Evolutionary conservation across 2,888 invertebrate genomes (phyloP).

Genomic region (Scaptomyza parva): DNA sequence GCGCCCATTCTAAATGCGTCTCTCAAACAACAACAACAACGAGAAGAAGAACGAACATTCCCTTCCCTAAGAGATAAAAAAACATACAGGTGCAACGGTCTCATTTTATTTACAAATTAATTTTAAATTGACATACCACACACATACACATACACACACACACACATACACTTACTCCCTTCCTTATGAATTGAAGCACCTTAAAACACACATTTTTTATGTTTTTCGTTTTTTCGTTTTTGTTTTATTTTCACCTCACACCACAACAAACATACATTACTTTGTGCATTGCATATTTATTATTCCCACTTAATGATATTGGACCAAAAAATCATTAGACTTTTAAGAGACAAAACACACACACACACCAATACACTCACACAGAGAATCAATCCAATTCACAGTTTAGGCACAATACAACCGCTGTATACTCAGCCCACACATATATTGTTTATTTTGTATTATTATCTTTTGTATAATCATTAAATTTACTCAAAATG

Average conservation of each 20-base stretch:
- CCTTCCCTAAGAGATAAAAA: conserved; percentile 14
- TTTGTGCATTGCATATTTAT: conserved; percentile 67
- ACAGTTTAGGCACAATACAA: conserved; percentile 25
- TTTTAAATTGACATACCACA: conserved; percentile 82
- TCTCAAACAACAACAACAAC: not conserved
- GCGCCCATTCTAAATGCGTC: conserved; percentile 83
- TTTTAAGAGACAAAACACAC: conserved; percentile 10
- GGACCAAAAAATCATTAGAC: conserved; percentile 1
- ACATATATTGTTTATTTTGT: conserved; percentile 72
- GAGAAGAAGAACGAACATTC: no score
- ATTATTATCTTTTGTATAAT: conserved; percentile 63
- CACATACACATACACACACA: conserved; percentile 31
- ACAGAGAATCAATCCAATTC: conserved; percentile 6
- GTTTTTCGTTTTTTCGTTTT: conserved; percentile 25
- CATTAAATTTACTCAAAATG: conserved; percentile 62
- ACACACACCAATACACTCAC: not conserved
- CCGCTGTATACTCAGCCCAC: conserved; percentile 72
- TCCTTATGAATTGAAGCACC: conserved; percentile 53
- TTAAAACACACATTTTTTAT: conserved; percentile 15
- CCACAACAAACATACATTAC: conserved; percentile 10
- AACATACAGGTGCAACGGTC: conserved; percentile 77
- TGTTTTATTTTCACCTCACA: conserved; percentile 24
- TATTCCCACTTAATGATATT: conserved; percentile 47
- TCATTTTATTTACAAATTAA: conserved; percentile 79
- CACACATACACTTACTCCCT: conserved; percentile 6